Base-by-base conservation (phyloP, 2,888 invertebrate genomes). In the Trichacis sp. region DNA sequence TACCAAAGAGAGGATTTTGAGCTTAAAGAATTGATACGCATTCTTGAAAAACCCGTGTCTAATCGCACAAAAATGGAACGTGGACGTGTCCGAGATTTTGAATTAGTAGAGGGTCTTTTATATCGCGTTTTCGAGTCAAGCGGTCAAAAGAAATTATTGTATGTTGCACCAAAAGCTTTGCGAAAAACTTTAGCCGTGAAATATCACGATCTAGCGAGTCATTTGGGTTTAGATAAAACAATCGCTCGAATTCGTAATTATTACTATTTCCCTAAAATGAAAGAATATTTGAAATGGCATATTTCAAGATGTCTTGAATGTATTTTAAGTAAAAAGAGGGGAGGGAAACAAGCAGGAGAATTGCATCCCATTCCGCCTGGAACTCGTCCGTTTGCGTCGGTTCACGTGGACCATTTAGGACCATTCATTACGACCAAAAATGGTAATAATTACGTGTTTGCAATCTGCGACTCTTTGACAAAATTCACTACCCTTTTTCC, bases 331-430 rank as follows among this genome's bases (percentile, higher is more conserved):
- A 65, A 67, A 14, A 42, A 20, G 3, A 33, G 30, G 17, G 52
- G 58, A n/a, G 71, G 71, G 14, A 64, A 50, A 48, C 57, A 46
- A 17, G 64, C 67, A 5, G 73, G 74, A 3, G 67, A 62, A 40
- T 30, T 73, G 11, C 54, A 69, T 12, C 64, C 70, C 4, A 73
- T 74, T 38, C 61, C 67, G 9, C 61, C 65, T 2, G 73, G 70
- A 0, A 15, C 17, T 3, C 50, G 61, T 43, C 69, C 71, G 1
- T 73, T 73, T 12, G 47, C 55, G 9, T 54, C 58, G 1, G 12
- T 71, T 29, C 68, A 72, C 38, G 47, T 73, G 1, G 73, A 73
- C 49, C 72, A 72, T 49, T 9, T 63, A 30, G 69, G 70, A 11
- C 69, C 66, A 0, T 56, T 70, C 12, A 40, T 60, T 4, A 64